phyloP scores from a whole-genome alignment of 2,888 invertebrate species.

The Sarcophaga carnaria region DNA sequence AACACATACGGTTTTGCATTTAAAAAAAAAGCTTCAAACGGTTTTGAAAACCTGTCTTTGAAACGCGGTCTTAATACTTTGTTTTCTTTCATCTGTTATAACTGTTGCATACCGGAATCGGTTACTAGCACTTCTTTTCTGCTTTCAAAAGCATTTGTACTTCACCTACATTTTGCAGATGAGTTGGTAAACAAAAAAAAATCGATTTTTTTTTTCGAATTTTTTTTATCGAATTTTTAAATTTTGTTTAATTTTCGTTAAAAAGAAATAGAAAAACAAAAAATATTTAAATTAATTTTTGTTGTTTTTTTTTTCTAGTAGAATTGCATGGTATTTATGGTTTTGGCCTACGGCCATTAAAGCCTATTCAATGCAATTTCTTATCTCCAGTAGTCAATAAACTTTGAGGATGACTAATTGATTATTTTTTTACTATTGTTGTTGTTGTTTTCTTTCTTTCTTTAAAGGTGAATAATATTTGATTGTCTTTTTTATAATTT shows the following conservation, averaged over 20 bases:
- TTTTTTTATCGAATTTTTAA: background rate
- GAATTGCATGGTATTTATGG: background rate
- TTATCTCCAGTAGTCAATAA: background rate
- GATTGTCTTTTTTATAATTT: background rate
- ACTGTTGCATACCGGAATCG: background rate
- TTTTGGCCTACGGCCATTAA: background rate
- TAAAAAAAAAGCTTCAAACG: no score
- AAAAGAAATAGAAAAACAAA: background rate
- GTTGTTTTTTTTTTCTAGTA: background rate
- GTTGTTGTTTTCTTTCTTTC: background rate
- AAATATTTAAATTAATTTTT: background rate
- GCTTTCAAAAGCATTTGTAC: conserved; percentile 29
- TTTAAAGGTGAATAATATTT: background rate
- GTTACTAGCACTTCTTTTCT: background rate
- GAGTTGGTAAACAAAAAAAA: no score
- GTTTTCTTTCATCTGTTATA: background rate
- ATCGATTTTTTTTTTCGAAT: background rate
- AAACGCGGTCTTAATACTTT: background rate
- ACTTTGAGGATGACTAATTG: background rate
- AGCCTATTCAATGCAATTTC: background rate
- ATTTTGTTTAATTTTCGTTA: background rate
- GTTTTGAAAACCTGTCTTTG: background rate
- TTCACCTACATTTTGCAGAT: conserved; percentile 34
- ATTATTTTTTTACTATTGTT: background rate
- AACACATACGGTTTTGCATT: background rate